Evolutionary conservation across 2,888 invertebrate genomes (phyloP).

Genomic region (Acanthosepion esculentum): DNA sequence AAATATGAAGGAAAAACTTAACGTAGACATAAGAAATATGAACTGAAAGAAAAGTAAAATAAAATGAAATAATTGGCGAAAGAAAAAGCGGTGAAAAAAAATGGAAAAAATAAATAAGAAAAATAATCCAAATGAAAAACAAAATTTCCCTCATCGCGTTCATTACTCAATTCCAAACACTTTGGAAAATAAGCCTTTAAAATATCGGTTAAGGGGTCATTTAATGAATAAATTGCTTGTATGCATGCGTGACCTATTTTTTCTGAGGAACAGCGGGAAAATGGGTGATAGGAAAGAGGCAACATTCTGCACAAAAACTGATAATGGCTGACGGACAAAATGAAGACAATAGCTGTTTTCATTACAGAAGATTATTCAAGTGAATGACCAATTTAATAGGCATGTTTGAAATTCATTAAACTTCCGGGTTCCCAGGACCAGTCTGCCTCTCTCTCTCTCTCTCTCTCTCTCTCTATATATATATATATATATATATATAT

Average conservation of each 20-base stretch:
- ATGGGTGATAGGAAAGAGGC: background rate
- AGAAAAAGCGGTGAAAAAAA: background rate
- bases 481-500: no score
- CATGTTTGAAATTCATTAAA: no score
- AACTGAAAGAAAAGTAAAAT: background rate
- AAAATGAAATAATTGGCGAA: background rate
- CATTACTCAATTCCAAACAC: background rate
- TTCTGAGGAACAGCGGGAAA: background rate
- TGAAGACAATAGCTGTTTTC: background rate
- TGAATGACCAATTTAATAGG: no score
- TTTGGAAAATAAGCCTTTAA: background rate
- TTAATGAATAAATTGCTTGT: constrained; percentile 16
- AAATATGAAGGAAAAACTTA: no score
- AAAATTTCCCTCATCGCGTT: no score
- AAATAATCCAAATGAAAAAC: no score
- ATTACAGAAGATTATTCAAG: no score
- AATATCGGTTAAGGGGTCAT: background rate
- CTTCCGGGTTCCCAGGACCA: no score
- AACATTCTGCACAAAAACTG: background rate
- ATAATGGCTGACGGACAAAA: background rate
- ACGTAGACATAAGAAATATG: background rate
- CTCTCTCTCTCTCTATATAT: no score
- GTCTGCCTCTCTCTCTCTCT: no score
- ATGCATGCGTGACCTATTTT: background rate
- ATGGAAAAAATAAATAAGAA: no score